These are phyloP conservation scores for Venturia canescens DNA, from an alignment of 1,140 invertebrate species.

Conservation along the genomic window DNA sequence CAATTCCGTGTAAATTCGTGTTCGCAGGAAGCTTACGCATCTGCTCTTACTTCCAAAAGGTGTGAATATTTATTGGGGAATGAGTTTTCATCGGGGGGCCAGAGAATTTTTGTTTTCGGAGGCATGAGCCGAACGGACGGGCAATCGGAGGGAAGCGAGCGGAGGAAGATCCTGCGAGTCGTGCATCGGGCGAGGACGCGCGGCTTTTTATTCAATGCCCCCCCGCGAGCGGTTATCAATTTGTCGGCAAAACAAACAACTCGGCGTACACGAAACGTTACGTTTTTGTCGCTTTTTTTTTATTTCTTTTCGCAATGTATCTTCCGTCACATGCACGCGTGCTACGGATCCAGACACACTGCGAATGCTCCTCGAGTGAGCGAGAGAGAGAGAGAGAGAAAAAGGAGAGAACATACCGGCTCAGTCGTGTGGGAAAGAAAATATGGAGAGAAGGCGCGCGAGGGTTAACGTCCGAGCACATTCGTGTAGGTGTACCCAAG, in stretches of 20 bases:
- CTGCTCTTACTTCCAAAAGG: no score
- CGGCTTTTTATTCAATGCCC: neutral
- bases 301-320: neutral
- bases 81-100: no score
- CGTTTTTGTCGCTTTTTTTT: conserved; percentile 1
- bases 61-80: no score
- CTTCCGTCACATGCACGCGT: neutral
- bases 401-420: neutral
- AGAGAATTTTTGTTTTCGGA: no score
- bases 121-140: no score
- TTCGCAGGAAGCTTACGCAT: no score
- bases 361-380: conserved; percentile 31
- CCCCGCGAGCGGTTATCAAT: conserved; percentile 4
- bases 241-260: conserved; percentile 10
- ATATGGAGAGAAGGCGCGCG: conserved; percentile 3
- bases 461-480: conserved; percentile 44
- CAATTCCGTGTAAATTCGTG: no score
- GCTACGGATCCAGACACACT: conserved; percentile 20
- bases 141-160: neutral
- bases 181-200: neutral
- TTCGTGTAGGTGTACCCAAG: conserved; percentile 25
- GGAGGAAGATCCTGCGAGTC: neutral
- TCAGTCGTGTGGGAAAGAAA: conserved; percentile 26
- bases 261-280: neutral
- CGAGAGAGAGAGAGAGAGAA: neutral